Evolutionary conservation across 1,140 invertebrate genomes (phyloP).

Genomic region (Drosophila quadrilineata): DNA sequence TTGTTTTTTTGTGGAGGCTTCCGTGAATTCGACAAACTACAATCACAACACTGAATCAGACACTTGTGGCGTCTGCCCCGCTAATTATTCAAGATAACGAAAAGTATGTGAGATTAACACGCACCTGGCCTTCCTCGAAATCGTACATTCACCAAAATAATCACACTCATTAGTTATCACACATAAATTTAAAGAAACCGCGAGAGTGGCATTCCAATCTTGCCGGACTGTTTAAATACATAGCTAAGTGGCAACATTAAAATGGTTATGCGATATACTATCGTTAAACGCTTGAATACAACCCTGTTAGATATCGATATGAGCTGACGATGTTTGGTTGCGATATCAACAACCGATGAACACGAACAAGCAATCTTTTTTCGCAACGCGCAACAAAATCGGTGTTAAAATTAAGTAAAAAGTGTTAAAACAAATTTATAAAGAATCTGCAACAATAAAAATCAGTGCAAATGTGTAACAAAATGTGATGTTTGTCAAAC

Average conservation of each 20-base stretch:
- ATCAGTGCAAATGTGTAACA: slow-evolving; percentile 41
- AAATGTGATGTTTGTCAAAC: slow-evolving; percentile 57
- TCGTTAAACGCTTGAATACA: background rate
- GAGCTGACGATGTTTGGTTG: background rate
- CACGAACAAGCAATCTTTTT: slow-evolving; percentile 54
- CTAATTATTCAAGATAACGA: background rate
- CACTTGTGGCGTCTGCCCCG: background rate
- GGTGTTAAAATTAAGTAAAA: slow-evolving; percentile 55
- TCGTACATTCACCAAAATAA: background rate
- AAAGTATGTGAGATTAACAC: no score
- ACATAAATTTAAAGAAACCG: background rate
- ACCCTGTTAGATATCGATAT: slow-evolving; percentile 3
- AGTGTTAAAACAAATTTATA: slow-evolving; percentile 33
- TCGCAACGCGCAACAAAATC: slow-evolving; percentile 67
- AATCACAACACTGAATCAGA: background rate
- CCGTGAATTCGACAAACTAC: background rate
- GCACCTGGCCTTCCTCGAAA: background rate
- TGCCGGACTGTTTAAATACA: background rate
- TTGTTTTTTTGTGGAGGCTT: background rate
- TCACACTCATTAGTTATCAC: background rate
- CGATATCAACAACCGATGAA: slow-evolving; percentile 29
- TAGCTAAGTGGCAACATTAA: background rate
- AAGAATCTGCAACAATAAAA: slow-evolving; percentile 17
- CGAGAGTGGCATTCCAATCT: background rate
- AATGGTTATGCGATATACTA: no score